Base-by-base conservation (phyloP, 2,888 invertebrate genomes). In the Folsomia manolachei region DNA sequence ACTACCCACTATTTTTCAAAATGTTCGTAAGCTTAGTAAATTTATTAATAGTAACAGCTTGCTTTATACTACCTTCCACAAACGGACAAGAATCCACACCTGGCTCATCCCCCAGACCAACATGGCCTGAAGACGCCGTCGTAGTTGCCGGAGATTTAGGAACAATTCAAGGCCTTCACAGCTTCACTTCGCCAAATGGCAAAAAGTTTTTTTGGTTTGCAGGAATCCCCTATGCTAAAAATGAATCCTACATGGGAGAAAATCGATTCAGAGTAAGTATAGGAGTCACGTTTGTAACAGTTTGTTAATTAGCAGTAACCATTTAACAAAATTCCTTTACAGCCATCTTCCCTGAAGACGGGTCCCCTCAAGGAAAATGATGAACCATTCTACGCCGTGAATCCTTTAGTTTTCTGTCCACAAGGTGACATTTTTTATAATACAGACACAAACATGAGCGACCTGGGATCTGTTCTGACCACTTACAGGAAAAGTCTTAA, bases 121-220 rank as follows among this genome's bases (percentile, higher is more conserved):
- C 60, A 9, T 21, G 4, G 60, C n/a, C 23, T 7, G 4, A 4
- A n/a, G 60, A 60, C 7, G 60, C 60, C 23, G 7, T 60, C 11
- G 74, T 76, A 0, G 61, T 67, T 1, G 63, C 70, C 24, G 60
- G 51, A 11, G 74, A 63, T 9, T 63, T 76, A 18, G 76, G 74
- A 9, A 56, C 1, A 1, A 74, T 76, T 60, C 68, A 74, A 68
- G 76, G 76, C 0, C 27, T 1, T 19, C 23, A 39, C 39, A 39
- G 63, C 21, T 52, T 51, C 25, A 73, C 75, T 9, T 67, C 66
- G 0, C 69, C 71, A 24, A 39, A 39, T 39, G 39, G 39, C 7
- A 39, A 39, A 39, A 39, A 18, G 27, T 65, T n/a, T 27, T 65
- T 21, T 65, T 65, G 21, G 52, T 74, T 71, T 27, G 4, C 64